Conservation (phyloP, 1,140 invertebrate species). For the Sinella curviseta region DNA sequence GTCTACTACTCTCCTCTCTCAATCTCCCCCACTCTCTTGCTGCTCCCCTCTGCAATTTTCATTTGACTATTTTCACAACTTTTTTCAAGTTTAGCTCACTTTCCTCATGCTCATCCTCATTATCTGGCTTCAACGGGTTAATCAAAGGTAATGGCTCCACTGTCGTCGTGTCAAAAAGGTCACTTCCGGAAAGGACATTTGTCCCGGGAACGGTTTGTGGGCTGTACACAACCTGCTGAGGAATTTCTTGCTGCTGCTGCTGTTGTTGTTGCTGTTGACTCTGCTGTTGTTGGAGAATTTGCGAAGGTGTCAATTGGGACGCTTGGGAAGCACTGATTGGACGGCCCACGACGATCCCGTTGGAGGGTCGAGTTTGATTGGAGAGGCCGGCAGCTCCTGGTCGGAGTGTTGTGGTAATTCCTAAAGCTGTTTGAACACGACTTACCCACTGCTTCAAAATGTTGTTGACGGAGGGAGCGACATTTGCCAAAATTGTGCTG, state of each 20-base stretch:
- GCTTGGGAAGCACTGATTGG: background rate
- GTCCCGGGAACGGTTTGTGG: background rate
- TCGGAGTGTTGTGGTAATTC: background rate
- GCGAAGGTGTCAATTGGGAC: background rate
- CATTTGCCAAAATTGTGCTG: constrained; percentile 4
- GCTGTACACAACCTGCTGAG: background rate
- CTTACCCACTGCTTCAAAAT: background rate
- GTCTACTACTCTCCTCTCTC: background rate
- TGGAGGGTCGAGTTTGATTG: background rate
- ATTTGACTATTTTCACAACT: no score
- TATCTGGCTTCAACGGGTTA: background rate
- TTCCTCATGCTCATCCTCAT: background rate
- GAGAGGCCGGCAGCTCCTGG: background rate
- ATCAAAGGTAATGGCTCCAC: background rate
- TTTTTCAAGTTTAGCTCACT: background rate
- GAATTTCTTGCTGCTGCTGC: no score
- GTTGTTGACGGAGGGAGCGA: background rate
- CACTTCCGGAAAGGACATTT: background rate
- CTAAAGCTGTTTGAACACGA: background rate
- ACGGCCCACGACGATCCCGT: background rate
- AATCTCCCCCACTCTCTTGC: background rate
- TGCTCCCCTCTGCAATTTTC: no score
- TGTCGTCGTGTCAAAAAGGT: background rate
- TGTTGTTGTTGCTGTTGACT: background rate
- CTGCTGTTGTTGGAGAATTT: background rate